Percentiles rank a stretch among this genome's conserved stretches.
Evolutionary conservation across 1,140 invertebrate genomes (phyloP).

Genomic region (Rhopalosiphum padi): DNA sequence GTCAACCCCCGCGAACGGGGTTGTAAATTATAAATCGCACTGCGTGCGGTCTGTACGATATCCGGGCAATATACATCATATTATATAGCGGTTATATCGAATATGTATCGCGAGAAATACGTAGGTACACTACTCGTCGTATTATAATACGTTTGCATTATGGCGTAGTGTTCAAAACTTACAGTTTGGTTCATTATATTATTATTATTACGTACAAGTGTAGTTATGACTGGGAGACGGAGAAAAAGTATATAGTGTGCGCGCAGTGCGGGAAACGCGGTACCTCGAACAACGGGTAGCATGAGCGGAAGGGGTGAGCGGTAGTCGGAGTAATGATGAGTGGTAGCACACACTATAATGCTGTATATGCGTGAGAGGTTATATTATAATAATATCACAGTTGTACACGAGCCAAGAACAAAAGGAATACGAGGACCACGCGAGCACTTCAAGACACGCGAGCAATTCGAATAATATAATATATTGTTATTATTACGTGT

Average conservation of each 20-base stretch:
- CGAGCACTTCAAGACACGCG: neutral
- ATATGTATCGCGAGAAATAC: neutral
- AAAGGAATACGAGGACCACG: neutral
- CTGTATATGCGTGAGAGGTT: neutral
- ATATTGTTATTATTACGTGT: neutral
- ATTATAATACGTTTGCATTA: neutral
- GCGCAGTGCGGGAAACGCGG: neutral
- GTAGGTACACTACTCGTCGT: neutral
- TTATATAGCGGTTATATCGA: neutral
- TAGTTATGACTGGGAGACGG: neutral
- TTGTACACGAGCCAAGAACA: neutral
- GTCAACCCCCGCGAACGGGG: neutral
- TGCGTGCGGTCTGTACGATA: neutral
- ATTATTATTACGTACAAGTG: neutral
- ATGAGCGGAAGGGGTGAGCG: neutral
- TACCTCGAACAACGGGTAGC: neutral
- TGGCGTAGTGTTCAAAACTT: neutral
- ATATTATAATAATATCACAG: conserved; percentile 13
- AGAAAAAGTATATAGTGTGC: neutral
- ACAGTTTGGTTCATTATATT: neutral
- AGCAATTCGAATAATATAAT: neutral
- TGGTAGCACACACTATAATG: neutral
- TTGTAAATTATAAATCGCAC: neutral
- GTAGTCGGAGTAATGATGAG: neutral
- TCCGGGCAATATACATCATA: neutral